Conservation (phyloP, 2,113 vertebrate species). For the Pluvianellus socialis region DNA sequence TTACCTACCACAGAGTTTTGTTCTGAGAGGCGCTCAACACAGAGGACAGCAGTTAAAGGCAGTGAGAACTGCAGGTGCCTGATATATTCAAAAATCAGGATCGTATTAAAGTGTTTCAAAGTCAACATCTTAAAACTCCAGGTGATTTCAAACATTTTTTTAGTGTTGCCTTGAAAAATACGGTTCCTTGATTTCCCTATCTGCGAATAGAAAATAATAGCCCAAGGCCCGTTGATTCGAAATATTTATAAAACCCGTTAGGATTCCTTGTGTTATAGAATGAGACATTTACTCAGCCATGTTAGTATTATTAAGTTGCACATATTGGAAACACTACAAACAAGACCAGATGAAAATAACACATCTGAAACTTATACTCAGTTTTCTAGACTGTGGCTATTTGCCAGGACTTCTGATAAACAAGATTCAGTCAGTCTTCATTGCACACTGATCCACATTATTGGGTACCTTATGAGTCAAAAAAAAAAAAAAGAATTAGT, state of each 20-base stretch:
- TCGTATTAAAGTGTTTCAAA: not conserved
- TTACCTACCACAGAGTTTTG: not conserved
- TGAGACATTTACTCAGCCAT: not conserved
- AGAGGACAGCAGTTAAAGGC: not conserved
- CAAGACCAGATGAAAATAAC: not conserved
- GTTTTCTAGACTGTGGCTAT: not conserved
- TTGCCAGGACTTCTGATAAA: not conserved
- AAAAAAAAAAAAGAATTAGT: not conserved
- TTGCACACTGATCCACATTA: not conserved
- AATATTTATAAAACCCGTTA: not conserved
- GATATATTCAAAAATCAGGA: not conserved
- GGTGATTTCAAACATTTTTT: not conserved
- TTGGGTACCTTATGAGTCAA: not conserved
- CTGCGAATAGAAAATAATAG: not conserved
- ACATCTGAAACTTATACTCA: not conserved
- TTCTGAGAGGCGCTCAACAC: not conserved
- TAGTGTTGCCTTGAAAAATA: not conserved
- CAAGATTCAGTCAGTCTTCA: not conserved
- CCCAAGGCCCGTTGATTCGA: not conserved
- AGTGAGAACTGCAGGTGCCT: not conserved
- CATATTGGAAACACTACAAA: not conserved
- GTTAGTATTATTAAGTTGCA: not conserved
- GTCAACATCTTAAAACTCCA: not conserved
- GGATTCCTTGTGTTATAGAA: not conserved
- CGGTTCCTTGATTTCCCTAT: not conserved